Percentiles rank a stretch among this genome's conserved stretches.
These are phyloP conservation scores for Triplophysa tibetana DNA, from an alignment of 2,113 vertebrate genomes.

Conservation along the genomic window DNA sequence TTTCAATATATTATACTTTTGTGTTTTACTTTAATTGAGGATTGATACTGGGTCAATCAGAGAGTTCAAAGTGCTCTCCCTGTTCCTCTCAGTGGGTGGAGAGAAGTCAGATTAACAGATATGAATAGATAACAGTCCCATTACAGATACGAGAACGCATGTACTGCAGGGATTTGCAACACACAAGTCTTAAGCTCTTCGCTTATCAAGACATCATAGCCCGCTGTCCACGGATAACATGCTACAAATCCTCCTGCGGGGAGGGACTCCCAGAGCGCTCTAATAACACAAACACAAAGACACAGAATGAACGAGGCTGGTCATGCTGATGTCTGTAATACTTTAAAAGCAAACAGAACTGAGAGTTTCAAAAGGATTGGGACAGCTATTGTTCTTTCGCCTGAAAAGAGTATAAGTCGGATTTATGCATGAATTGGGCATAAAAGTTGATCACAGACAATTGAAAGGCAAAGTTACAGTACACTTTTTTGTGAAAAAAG, in stretches of 20 bases:
- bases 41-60: constrained; percentile 9
- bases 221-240: constrained; percentile 60
- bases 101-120: constrained; percentile 39
- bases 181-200: constrained; percentile 55
- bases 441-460: too few species aligned
- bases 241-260: constrained; percentile 53
- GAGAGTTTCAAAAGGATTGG: not conserved
- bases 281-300: constrained; percentile 53
- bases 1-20: too few species aligned
- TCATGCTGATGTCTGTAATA: constrained; percentile 1
- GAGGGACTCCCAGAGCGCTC: constrained; percentile 66
- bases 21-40: not conserved
- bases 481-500: too few species aligned
- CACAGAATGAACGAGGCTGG: constrained; percentile 42
- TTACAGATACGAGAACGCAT: constrained; percentile 58
- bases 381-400: not conserved
- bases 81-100: constrained; percentile 17
- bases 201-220: constrained; percentile 59
- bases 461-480: too few species aligned
- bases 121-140: constrained; percentile 52
- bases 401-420: not conserved
- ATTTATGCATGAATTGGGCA: too few species aligned
- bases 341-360: constrained; percentile 15
- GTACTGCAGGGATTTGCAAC: constrained; percentile 55
- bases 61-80: constrained; percentile 17